These are phyloP conservation scores for Hirtodrosophila confusa DNA, from an alignment of 2,888 invertebrate genomes.

Conservation along the genomic window DNA sequence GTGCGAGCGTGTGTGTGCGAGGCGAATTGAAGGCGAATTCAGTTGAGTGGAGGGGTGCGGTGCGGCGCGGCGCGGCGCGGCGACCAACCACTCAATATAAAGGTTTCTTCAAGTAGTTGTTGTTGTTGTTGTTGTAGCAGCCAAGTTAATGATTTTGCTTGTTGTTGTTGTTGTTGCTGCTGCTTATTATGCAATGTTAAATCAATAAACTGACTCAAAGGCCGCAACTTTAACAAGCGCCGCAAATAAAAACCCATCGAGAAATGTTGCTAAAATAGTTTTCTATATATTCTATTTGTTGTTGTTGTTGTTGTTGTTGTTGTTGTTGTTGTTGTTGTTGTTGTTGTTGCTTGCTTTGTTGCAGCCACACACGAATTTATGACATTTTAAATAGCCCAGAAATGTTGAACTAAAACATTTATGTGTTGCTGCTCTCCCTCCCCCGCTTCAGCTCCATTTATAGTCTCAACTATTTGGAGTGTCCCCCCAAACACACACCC, in stretches of 20 bases:
- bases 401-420: constrained; percentile 31
- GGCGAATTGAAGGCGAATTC: constrained; percentile 71
- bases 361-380: constrained; percentile 36
- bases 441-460: constrained; percentile 38
- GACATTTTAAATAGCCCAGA: constrained; percentile 54
- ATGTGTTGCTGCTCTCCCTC: constrained; percentile 27
- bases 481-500: constrained; percentile 1
- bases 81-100: constrained; percentile 49
- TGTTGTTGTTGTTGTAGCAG: constrained; percentile 46
- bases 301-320: constrained; percentile 3
- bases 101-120: constrained; percentile 23
- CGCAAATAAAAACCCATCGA: constrained; percentile 7
- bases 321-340: not conserved
- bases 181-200: constrained; percentile 69
- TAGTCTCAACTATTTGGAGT: constrained; percentile 49
- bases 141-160: constrained; percentile 69
- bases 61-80: constrained; percentile 40
- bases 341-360: not conserved
- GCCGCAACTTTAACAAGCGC: constrained; percentile 27
- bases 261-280: constrained; percentile 38
- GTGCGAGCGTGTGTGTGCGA: constrained; percentile 32
- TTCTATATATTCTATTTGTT: constrained; percentile 2
- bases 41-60: constrained; percentile 36
- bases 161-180: constrained; percentile 19
- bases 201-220: constrained; percentile 68